Percentiles rank a stretch among this genome's conserved stretches.
phyloP scores from a whole-genome alignment of 2,113 vertebrate species.

The Gobiocypris rarus region DNA sequence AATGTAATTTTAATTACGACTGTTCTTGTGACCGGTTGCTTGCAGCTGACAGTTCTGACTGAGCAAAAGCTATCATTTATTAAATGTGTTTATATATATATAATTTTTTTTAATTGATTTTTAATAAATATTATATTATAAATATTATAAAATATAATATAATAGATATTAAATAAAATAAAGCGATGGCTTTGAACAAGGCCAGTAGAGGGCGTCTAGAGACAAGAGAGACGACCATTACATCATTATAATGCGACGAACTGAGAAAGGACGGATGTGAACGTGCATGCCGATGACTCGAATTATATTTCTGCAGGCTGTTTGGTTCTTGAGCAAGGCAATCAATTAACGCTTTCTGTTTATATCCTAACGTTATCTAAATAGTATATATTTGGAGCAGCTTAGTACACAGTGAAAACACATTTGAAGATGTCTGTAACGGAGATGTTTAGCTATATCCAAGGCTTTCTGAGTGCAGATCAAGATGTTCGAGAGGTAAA shows the following conservation, averaged over 20 bases:
- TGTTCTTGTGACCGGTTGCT: neutral
- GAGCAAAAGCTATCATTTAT: neutral
- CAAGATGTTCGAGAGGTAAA: conserved; percentile 92
- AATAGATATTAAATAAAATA: too few species aligned
- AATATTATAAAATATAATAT: too few species aligned
- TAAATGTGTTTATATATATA: too few species aligned
- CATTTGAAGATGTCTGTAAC: conserved; percentile 85
- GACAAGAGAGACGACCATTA: neutral
- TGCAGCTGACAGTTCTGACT: neutral
- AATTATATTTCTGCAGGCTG: neutral
- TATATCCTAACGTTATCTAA: neutral
- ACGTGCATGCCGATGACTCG: conserved; percentile 59
- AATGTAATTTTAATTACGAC: neutral
- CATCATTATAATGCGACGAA: conserved; percentile 56
- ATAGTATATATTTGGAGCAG: neutral
- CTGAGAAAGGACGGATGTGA: conserved; percentile 12
- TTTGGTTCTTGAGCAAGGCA: neutral
- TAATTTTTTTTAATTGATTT: too few species aligned
- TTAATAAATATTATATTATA: too few species aligned
- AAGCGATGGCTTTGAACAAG: neutral
- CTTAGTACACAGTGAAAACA: neutral
- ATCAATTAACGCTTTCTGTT: neutral
- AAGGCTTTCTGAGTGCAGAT: conserved; percentile 88
- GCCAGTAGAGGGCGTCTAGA: neutral
- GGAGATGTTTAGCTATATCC: conserved; percentile 90